Evolutionary conservation across 2,113 vertebrate genomes (phyloP).

Genomic region (Petrocephalus microphthalmus): DNA sequence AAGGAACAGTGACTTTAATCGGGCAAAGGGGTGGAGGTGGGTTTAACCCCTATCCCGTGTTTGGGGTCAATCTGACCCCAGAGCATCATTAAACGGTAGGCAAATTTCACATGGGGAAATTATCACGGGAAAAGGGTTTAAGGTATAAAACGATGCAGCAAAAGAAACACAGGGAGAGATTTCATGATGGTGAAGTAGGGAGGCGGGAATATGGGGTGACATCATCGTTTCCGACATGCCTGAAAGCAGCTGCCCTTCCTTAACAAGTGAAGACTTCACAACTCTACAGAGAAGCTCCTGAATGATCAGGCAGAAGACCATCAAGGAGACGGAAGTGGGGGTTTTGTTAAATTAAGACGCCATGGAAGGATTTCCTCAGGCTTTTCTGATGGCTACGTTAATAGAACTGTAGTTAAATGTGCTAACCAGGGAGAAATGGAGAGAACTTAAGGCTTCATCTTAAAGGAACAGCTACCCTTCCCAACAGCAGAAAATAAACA

Average conservation of each 20-base stretch:
- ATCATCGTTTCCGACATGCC: not conserved
- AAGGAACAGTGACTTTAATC: not conserved
- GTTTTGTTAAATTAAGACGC: not conserved
- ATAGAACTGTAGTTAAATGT: constrained; percentile 9
- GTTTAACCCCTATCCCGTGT: too few species aligned
- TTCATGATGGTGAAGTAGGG: not conserved
- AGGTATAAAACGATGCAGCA: not conserved
- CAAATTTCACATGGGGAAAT: too few species aligned
- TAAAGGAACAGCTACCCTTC: not conserved
- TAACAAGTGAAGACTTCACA: constrained; percentile 1
- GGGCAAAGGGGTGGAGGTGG: not conserved
- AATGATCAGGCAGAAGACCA: not conserved
- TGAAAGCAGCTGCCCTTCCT: not conserved
- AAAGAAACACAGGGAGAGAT: not conserved
- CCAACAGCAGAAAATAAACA: not conserved
- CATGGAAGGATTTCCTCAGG: not conserved
- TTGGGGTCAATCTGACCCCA: too few species aligned
- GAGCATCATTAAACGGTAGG: too few species aligned
- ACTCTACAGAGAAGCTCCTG: not conserved
- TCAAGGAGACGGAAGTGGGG: not conserved
- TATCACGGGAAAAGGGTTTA: too few species aligned
- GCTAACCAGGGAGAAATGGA: not conserved
- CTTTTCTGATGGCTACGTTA: not conserved
- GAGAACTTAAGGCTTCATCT: not conserved
- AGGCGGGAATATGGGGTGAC: not conserved